These are phyloP conservation scores for Adelognathus sp. DNA, from an alignment of 2,888 invertebrate species.

Conservation along the genomic window DNA sequence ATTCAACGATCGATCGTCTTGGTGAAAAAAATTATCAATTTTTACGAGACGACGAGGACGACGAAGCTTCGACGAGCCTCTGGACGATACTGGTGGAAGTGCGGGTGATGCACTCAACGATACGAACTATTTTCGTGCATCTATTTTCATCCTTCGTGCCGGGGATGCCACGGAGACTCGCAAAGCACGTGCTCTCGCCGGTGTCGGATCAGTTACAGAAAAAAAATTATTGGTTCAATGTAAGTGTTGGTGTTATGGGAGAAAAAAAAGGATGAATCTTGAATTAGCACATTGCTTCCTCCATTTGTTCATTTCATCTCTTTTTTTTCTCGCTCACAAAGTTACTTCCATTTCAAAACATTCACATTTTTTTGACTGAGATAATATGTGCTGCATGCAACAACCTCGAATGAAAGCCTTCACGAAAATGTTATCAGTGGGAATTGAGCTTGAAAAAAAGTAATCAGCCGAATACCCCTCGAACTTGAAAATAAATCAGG, in stretches of 20 bases:
- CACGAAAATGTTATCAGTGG: too few species aligned
- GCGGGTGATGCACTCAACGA: conserved; percentile 36
- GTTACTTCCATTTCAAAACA: too few species aligned
- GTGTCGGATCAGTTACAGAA: conserved; percentile 23
- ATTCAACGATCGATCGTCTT: not conserved
- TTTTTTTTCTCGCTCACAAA: too few species aligned
- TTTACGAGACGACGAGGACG: not conserved
- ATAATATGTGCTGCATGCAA: too few species aligned
- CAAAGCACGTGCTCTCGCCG: conserved; percentile 11
- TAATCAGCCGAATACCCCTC: too few species aligned
- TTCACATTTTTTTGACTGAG: too few species aligned
- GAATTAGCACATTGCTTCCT: too few species aligned
- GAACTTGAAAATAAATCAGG: too few species aligned
- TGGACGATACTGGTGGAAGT: conserved; percentile 39
- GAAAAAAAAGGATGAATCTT: not conserved
- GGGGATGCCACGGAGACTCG: conserved; percentile 22
- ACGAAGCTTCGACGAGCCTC: conserved; percentile 32
- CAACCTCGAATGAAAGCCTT: too few species aligned
- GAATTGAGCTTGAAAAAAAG: too few species aligned
- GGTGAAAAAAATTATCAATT: not conserved
- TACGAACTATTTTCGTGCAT: conserved; percentile 58
- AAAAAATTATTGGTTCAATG: not conserved
- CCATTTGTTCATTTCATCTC: not conserved
- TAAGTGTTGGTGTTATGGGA: not conserved
- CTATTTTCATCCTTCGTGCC: conserved; percentile 57